Percentiles rank a stretch among this genome's conserved stretches.
Evolutionary conservation across 1,140 invertebrate species (phyloP).

Genomic region (Druon quercuslanigerum): DNA sequence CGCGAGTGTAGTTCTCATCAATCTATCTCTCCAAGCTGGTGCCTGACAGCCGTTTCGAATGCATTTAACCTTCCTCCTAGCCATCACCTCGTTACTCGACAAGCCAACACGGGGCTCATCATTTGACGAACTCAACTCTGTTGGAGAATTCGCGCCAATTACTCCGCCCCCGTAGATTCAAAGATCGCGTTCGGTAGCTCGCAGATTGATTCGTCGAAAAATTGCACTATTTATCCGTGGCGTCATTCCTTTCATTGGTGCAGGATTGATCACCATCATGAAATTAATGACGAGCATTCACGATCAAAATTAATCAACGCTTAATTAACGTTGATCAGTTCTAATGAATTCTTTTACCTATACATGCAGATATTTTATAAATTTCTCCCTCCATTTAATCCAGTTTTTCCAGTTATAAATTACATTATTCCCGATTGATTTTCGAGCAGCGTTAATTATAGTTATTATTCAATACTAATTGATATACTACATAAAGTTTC

Average conservation of each 20-base stretch:
- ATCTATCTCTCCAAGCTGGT: slow-evolving; percentile 66
- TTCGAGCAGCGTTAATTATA: too few relatives aligned
- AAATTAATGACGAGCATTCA: slow-evolving; percentile 26
- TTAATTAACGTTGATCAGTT: slow-evolving; percentile 10
- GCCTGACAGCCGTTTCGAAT: slow-evolving; percentile 68
- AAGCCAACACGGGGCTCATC: slow-evolving; percentile 39
- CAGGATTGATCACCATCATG: slow-evolving; percentile 3
- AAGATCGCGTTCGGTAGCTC: slow-evolving; percentile 44
- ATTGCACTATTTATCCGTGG: slow-evolving; percentile 46
- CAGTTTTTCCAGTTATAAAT: too few relatives aligned
- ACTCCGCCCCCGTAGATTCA: slow-evolving; percentile 43
- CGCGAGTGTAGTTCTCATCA: slow-evolving; percentile 67
- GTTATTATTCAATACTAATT: too few relatives aligned
- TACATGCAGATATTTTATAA: neutral
- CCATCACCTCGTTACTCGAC: slow-evolving; percentile 42
- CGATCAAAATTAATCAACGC: neutral
- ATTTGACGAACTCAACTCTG: slow-evolving; percentile 52
- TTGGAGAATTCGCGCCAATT: slow-evolving; percentile 43
- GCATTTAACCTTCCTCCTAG: slow-evolving; percentile 58
- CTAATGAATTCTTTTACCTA: neutral
- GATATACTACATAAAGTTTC: too few relatives aligned
- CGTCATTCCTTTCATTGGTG: slow-evolving; percentile 31
- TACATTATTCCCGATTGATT: too few relatives aligned
- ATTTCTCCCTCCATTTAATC: neutral
- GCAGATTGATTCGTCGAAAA: slow-evolving; percentile 59